A percentile compares a stretch with the other conserved stretches of the same genome.
These are phyloP conservation scores for Coreoperca whiteheadi DNA, from an alignment of 2,113 vertebrate genomes.

Conservation along the genomic window DNA sequence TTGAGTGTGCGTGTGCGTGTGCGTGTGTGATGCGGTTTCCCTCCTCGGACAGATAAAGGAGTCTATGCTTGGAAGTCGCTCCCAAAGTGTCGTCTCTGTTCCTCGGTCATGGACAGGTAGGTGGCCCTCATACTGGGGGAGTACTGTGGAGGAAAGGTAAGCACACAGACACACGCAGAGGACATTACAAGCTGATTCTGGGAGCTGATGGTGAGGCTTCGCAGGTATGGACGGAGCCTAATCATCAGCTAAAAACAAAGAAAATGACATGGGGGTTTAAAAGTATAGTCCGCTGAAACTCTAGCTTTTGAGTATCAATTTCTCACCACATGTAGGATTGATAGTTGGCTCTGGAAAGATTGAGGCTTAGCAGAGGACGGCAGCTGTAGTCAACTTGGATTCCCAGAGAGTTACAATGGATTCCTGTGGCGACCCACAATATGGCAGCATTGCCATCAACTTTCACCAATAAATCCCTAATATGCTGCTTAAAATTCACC, in stretches of 20 bases:
- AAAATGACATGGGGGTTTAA: slow-evolving; percentile 5
- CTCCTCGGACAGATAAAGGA: slow-evolving; percentile 26
- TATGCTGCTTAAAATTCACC: no score
- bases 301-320: not conserved
- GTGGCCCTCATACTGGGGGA: slow-evolving; percentile 96
- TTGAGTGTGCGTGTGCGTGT: not conserved
- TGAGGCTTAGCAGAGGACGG: not conserved
- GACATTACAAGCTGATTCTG: slow-evolving; percentile 2
- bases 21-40: slow-evolving; percentile 19
- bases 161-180: slow-evolving; percentile 41
- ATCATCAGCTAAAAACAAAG: not conserved
- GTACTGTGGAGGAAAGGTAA: slow-evolving; percentile 85
- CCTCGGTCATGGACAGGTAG: slow-evolving; percentile 93
- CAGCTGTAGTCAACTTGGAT: not conserved
- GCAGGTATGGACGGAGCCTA: not conserved
- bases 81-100: slow-evolving; percentile 87
- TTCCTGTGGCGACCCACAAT: not conserved
- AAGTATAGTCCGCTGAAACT: slow-evolving; percentile 39
- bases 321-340: not conserved
- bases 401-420: not conserved
- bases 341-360: not conserved
- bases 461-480: not conserved
- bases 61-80: slow-evolving; percentile 89
- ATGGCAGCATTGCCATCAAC: not conserved
- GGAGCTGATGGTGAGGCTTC: not conserved